A percentile compares a stretch with the other conserved stretches of the same genome.
These are phyloP conservation scores for Chelon auratus DNA, from an alignment of 2,797 vertebrate genomes.

Conservation along the genomic window DNA sequence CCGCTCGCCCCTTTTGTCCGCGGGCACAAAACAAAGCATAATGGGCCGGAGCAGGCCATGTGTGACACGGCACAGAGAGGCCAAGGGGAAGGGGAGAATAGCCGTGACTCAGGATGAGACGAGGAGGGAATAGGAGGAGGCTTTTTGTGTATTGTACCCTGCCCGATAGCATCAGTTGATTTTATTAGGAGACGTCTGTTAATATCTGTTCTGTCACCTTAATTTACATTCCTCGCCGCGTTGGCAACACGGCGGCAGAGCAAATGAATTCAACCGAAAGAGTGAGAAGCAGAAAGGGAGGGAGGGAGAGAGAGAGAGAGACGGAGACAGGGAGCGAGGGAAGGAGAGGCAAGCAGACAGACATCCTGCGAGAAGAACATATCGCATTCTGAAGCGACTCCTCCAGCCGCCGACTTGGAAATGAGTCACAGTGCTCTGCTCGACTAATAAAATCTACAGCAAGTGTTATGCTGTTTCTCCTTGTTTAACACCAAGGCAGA, in stretches of 20 bases:
- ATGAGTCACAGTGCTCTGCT: slow-evolving; percentile 70
- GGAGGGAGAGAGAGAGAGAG: background rate
- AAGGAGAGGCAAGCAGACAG: slow-evolving; percentile 38
- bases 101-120: slow-evolving; percentile 43
- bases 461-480: slow-evolving; percentile 71
- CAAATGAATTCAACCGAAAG: slow-evolving; percentile 74
- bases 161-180: slow-evolving; percentile 52
- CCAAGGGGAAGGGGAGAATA: slow-evolving; percentile 55
- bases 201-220: slow-evolving; percentile 62
- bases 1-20: slow-evolving; percentile 57
- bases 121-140: slow-evolving; percentile 13
- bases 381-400: slow-evolving; percentile 65
- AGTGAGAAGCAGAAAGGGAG: slow-evolving; percentile 41
- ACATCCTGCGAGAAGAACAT: slow-evolving; percentile 55
- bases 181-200: slow-evolving; percentile 58
- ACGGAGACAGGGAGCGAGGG: background rate
- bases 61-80: slow-evolving; percentile 73
- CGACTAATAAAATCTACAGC: slow-evolving; percentile 74
- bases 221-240: slow-evolving; percentile 58
- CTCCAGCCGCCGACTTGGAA: slow-evolving; percentile 69
- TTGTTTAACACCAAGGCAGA: slow-evolving; percentile 75
- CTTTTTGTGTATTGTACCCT: slow-evolving; percentile 27
- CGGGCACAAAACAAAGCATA: slow-evolving; percentile 80
- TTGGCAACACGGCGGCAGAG: slow-evolving; percentile 59
- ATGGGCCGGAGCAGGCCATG: slow-evolving; percentile 78